phyloP scores from a whole-genome alignment of 2,113 vertebrate species.

The Dipodomys ordii region DNA sequence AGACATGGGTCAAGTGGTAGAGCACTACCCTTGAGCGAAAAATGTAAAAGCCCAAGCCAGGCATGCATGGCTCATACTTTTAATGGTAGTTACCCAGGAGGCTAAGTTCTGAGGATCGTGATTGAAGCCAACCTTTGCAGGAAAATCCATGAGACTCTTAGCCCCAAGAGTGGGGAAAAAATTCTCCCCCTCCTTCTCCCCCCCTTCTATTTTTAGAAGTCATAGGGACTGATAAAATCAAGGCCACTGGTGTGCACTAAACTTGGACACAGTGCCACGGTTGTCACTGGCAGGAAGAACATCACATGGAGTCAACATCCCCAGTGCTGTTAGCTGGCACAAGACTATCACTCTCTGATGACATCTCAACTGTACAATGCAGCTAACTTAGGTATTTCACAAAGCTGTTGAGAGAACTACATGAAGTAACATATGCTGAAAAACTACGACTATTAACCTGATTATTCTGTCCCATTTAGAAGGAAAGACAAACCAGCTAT shows the following conservation, averaged over 20 bases:
- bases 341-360: neutral
- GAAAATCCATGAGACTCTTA: too few relatives aligned
- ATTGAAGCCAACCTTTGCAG: too few relatives aligned
- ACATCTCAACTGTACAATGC: neutral
- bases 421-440: neutral
- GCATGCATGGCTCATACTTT: too few relatives aligned
- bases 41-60: too few relatives aligned
- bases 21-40: too few relatives aligned
- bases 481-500: neutral
- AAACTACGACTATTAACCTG: neutral
- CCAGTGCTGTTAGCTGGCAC: neutral
- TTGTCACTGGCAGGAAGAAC: neutral
- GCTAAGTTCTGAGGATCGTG: too few relatives aligned
- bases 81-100: too few relatives aligned
- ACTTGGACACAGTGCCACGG: neutral
- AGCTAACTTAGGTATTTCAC: neutral
- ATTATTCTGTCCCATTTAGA: constrained; percentile 22
- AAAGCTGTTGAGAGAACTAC: neutral
- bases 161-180: too few relatives aligned
- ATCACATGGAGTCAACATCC: neutral
- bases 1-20: too few relatives aligned
- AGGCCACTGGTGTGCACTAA: neutral
- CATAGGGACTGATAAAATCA: neutral
- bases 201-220: neutral
- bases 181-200: too few relatives aligned